A percentile compares a stretch with the other conserved stretches of the same genome.
These are phyloP conservation scores for Panonychus citri DNA, from an alignment of 1,140 invertebrate genomes.

Conservation along the genomic window DNA sequence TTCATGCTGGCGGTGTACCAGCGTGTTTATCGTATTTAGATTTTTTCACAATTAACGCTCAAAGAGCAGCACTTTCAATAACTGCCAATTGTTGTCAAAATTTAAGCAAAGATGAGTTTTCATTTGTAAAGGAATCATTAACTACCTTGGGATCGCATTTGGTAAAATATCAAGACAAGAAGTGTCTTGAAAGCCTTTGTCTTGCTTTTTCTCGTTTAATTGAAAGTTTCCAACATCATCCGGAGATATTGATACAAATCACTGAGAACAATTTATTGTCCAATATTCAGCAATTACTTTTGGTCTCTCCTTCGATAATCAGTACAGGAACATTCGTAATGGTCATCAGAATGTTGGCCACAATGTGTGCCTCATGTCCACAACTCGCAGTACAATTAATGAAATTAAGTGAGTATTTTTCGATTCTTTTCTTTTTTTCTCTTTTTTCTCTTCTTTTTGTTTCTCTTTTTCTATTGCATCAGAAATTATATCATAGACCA, in stretches of 20 bases:
- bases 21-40: constrained; percentile 87
- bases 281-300: constrained; percentile 74
- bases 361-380: constrained; percentile 82
- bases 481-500: too few relatives aligned
- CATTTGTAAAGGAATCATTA: constrained; percentile 66
- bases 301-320: constrained; percentile 72
- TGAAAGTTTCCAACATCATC: constrained; percentile 83
- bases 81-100: constrained; percentile 93
- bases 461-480: not conserved
- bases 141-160: constrained; percentile 59
- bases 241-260: constrained; percentile 72
- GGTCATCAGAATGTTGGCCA: constrained; percentile 75
- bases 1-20: constrained; percentile 77
- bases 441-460: too few relatives aligned
- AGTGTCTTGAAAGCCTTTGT: constrained; percentile 89
- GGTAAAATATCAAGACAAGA: constrained; percentile 75
- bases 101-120: constrained; percentile 73
- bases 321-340: constrained; percentile 84
- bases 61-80: constrained; percentile 74
- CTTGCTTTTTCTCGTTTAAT: constrained; percentile 75
- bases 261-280: constrained; percentile 71
- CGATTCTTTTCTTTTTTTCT: not conserved
- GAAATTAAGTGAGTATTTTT: constrained; percentile 39
- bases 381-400: constrained; percentile 68
- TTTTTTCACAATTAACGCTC: constrained; percentile 90